Conservation (phyloP, 1,140 invertebrate genomes). For the Brachionus koreanus region DNA sequence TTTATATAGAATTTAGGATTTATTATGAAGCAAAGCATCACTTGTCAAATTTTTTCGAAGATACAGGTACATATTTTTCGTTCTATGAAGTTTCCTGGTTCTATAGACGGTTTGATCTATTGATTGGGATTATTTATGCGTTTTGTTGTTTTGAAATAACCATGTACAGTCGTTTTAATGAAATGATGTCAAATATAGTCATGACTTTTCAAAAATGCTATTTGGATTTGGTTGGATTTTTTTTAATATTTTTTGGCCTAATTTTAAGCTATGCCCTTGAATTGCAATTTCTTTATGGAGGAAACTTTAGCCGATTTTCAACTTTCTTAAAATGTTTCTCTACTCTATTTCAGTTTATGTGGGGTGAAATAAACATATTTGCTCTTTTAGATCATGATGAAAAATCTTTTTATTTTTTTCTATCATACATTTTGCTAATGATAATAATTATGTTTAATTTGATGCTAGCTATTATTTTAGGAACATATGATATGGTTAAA, state of each 20-base stretch:
- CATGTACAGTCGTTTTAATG: not conserved
- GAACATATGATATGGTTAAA: conserved; percentile 29
- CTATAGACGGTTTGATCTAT: not conserved
- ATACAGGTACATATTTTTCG: not conserved
- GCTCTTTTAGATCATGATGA: not conserved
- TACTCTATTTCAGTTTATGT: not conserved
- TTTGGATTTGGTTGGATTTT: conserved; percentile 25
- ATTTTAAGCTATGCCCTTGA: conserved; percentile 25
- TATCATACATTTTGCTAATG: not conserved
- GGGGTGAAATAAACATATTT: conserved; percentile 27
- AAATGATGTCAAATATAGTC: conserved; percentile 33
- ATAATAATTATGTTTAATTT: conserved; percentile 35
- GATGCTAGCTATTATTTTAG: conserved; percentile 33
- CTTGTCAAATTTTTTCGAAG: not conserved
- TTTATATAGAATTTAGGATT: conserved; percentile 13
- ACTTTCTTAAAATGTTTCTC: conserved; percentile 31
- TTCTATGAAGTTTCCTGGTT: conserved; percentile 15
- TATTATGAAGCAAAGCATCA: not conserved
- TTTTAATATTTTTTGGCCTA: conserved; percentile 4
- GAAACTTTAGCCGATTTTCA: not conserved
- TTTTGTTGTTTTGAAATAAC: not conserved
- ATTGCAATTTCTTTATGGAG: conserved; percentile 20
- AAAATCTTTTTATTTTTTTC: conserved; percentile 24
- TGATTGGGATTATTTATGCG: conserved; percentile 18
- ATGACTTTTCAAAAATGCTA: conserved; percentile 33